Conservation (phyloP, 2,888 invertebrate species). For the Amorpha juglandis region DNA sequence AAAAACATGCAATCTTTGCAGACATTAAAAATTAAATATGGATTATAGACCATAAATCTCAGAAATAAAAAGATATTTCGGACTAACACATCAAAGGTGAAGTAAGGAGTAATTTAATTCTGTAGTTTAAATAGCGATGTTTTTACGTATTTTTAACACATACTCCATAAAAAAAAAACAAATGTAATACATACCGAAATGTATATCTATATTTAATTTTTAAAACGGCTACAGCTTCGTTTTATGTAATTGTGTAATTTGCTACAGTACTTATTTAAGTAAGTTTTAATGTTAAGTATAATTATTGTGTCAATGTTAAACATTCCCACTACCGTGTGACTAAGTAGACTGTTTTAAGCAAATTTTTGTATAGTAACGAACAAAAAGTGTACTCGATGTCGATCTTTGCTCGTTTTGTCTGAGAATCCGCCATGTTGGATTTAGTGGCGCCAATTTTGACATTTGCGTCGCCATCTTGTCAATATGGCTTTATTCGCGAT, state of each 20-base stretch:
- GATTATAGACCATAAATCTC: no score
- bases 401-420: not conserved
- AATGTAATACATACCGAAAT: slow-evolving; percentile 5
- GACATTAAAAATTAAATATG: slow-evolving; percentile 10
- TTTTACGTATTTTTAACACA: slow-evolving; percentile 1
- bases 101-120: not conserved
- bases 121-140: slow-evolving; percentile 13
- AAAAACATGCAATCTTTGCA: not conserved
- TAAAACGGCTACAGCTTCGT: slow-evolving; percentile 3
- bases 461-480: no score
- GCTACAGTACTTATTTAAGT: slow-evolving; percentile 18
- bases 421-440: not conserved
- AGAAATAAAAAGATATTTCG: no score
- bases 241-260: not conserved
- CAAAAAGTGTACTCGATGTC: slow-evolving; percentile 16
- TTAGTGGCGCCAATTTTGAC: not conserved
- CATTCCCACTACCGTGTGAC: slow-evolving; percentile 29
- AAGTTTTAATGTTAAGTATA: slow-evolving; percentile 21
- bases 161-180: not conserved
- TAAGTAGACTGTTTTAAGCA: slow-evolving; percentile 29
- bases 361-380: slow-evolving; percentile 17
- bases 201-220: slow-evolving; percentile 7
- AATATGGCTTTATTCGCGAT: not conserved
- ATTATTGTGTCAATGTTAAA: slow-evolving; percentile 26
- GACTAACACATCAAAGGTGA: slow-evolving; percentile 10